phyloP scores from a whole-genome alignment of 2,113 vertebrate species.

The Lamprotornis superbus region DNA sequence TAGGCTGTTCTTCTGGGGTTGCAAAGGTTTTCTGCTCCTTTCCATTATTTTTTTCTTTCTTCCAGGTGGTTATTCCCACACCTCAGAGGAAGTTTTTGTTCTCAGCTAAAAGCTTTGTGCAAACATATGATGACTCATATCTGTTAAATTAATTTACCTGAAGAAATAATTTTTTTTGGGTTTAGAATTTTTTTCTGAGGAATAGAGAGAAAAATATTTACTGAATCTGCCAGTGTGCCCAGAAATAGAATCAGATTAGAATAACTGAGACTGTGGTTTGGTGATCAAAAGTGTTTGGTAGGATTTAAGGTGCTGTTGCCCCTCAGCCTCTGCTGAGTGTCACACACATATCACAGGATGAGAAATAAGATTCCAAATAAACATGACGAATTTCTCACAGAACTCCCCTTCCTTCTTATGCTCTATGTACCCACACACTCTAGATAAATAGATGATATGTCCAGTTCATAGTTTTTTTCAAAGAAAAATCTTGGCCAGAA shows the following conservation, averaged over 20 bases:
- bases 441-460: neutral
- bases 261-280: neutral
- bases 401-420: neutral
- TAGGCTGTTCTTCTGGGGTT: neutral
- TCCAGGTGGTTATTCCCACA: neutral
- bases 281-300: neutral
- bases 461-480: slow-evolving; percentile 3
- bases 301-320: neutral
- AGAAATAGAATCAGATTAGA: neutral
- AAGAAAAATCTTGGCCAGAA: slow-evolving; percentile 38
- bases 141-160: neutral
- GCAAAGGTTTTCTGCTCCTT: neutral
- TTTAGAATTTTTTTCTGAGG: neutral
- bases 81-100: neutral
- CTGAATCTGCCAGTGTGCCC: neutral
- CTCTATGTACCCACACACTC: neutral
- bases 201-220: neutral
- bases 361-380: slow-evolving; percentile 32
- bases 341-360: neutral
- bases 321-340: neutral
- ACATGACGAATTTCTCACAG: neutral
- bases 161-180: neutral
- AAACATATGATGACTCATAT: neutral
- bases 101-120: neutral
- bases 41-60: neutral